Base-by-base conservation (phyloP, 2,113 vertebrate genomes). In the Bungarus multicinctus region DNA sequence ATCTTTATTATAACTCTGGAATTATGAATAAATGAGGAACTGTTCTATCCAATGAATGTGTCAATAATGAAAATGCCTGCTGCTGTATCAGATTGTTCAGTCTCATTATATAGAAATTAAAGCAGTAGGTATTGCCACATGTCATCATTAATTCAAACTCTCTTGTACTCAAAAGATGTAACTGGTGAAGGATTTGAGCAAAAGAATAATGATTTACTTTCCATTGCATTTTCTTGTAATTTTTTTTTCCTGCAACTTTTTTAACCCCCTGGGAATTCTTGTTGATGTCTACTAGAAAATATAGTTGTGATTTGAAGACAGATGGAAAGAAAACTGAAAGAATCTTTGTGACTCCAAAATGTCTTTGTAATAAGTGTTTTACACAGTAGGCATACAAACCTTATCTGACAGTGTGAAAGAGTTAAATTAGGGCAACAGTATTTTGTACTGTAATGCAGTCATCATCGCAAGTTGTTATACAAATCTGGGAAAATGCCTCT, bases 11-110 rank as follows among this genome's bases (percentile, higher is more conserved):
- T 57, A 6, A 54, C 23, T 93, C 74, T 85, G 88, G 39, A 95
- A 94, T 95, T 97, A 95, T 88, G 93, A 94, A 91, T 53, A 94
- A 55, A 89, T 0, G 88, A 88, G 90, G 92, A 94, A 90, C 94
- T 95, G 93, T 94, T 93, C 92, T 95, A 81, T 90, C 93, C 95
- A 91, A 85, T 89, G 94, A 95, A 96, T 94, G 91, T 94, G 94
- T 94, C 95, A 95, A 95, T 94, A 95, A 96, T 94, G 93, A 94
- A 93, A 94, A 54, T 53, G 4, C 85, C 87, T 94, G n/a, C 93
- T 93, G 95, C 57, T 93, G 90, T 95, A 90, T 86, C 91, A 93
- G 95, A 95, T 96, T 94, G 92, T 93, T 94, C 90, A 93, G 53
- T 69, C 53, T 96, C 94, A 23, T 53, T 27, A 53, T 47, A 47